phyloP scores from a whole-genome alignment of 2,113 vertebrate genomes.

The Mormyrus iriodes region DNA sequence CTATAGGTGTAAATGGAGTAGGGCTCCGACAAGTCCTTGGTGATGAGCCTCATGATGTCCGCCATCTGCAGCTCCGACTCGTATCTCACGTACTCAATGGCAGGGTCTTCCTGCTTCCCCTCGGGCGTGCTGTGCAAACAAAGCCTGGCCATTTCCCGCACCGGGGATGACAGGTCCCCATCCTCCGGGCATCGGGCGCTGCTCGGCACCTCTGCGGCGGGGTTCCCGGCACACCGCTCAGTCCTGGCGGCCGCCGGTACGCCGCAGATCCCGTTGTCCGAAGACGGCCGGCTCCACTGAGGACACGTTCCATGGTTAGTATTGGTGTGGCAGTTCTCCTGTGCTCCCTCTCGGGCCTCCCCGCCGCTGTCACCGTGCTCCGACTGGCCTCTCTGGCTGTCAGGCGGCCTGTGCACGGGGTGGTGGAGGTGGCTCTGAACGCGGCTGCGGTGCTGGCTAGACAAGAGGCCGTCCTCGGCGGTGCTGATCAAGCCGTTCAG shows the following conservation, averaged over 20 bases:
- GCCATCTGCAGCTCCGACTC: conserved; percentile 99
- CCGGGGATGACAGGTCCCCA: conserved; percentile 54
- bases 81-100: conserved; percentile 92
- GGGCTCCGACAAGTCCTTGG: conserved; percentile 99
- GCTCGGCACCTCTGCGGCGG: conserved; percentile 30
- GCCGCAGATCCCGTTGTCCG: conserved; percentile 56
- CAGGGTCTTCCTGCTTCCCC: conserved; percentile 52
- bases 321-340: conserved; percentile 49
- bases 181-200: conserved; percentile 29
- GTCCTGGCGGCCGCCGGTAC: conserved; percentile 47
- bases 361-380: conserved; percentile 52
- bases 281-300: conserved; percentile 56
- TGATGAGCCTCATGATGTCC: conserved; percentile 99
- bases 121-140: conserved; percentile 44
- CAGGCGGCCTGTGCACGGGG: conserved; percentile 43
- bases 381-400: conserved; percentile 47
- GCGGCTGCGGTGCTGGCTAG: conserved; percentile 63
- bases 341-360: conserved; percentile 44
- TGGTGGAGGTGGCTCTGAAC: conserved; percentile 63
- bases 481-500: conserved; percentile 82
- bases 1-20: conserved; percentile 99
- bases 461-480: conserved; percentile 50
- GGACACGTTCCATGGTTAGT: conserved; percentile 50
- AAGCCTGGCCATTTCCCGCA: conserved; percentile 63
- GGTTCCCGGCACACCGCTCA: conserved; percentile 35